Base-by-base conservation (phyloP, 2,888 invertebrate genomes). In the Apamea monoglypha region DNA sequence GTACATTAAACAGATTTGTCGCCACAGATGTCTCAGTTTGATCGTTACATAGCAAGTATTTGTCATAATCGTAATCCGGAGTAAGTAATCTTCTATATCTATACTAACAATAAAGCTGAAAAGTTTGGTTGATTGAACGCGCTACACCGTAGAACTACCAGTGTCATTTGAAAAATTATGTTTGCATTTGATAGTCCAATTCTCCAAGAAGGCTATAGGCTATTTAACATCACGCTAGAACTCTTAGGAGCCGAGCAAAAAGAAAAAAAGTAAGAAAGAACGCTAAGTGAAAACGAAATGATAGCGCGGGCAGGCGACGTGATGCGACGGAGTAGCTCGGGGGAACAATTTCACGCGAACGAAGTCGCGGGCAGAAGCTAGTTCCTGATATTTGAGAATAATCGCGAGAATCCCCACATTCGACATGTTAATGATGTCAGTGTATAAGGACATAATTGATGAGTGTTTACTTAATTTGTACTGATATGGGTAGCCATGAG, bases 391-490 rank as follows among this genome's bases (percentile, higher is more conserved):
- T 70, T 53, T 53, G 61, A 53, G 21, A 59, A 67, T 53, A 7
- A 29, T 84, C 47, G 47, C 50, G 8, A 64, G 64, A 53, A 84
- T 64, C 59, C n/a, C n/a, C 72, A 64, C 21, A 80, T 73, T 63
- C 47, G 32, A 69, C 32, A 44, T 36, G 82, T 44, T 82, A 81
- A 81, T 85, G 59, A 73, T 69, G 72, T 53, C 76, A 47, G 21
- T 63, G 47, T 61, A 36, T 73, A 44, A 29, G 47, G 59, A 53
- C 53, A 71, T 78, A 80, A 76, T 87, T 87, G 67, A 87, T 80
- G 72, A 85, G 32, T 87, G 80, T 80, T 80, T 84, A 68, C 79
- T 36, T 74, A n/a, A 80, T 68, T 76, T 72, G 59, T 63, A 32
- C 47, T 64, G 68, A n/a, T 67, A 64, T 47, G 47, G 50, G n/a